Base-by-base conservation (phyloP, 2,113 vertebrate species). In the Salminus brasiliensis region DNA sequence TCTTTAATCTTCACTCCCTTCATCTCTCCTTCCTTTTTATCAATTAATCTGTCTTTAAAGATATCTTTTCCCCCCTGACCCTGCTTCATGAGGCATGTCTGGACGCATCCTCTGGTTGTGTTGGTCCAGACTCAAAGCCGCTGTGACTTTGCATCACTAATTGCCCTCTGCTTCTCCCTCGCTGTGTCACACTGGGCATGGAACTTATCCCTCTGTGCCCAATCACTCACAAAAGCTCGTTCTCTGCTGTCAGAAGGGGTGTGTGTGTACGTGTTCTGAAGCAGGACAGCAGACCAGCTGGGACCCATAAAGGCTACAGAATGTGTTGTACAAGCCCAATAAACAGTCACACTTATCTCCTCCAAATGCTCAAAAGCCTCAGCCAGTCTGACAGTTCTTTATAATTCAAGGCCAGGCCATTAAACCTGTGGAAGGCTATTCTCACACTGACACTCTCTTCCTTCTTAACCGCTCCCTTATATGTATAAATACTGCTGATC, bases 1-100 rank as follows among this genome's bases (percentile, higher is more conserved):
- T 78, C 78, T 81, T 84, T 81, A 80, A 84, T 74, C 65, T 74
- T 53, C 1, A 36, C 23, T 13, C 67, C 63, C 65, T 83, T 76
- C 57, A 67, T 77, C 62, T 72, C 45, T 72, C 18, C 47, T 34
- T 34, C 29, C 12, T 55, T 73, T 25, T 39, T 59, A 68, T 80
- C 62, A 25, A 60, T 75, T 39, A 72, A 71, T 80, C 74, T 83
- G 52, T 27, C 23, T 70, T 79, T 71, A 76, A 76, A 72, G 70
- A 72, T 23, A 27, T 45, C 29, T 72, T 21, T 55, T 68, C 43
- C 18, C 62, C 49, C 57, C 39, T 32, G 39, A 21, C 9, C 18
- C 60, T 80, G 23, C 18, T 80, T 65, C 63, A 4, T 67, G 29
- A 62, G 60, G 80, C 69, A 73, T 63, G 55, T 32, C 45, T 59